Conservation (phyloP, 2,888 invertebrate genomes). For the Alloplasta piceator region DNA sequence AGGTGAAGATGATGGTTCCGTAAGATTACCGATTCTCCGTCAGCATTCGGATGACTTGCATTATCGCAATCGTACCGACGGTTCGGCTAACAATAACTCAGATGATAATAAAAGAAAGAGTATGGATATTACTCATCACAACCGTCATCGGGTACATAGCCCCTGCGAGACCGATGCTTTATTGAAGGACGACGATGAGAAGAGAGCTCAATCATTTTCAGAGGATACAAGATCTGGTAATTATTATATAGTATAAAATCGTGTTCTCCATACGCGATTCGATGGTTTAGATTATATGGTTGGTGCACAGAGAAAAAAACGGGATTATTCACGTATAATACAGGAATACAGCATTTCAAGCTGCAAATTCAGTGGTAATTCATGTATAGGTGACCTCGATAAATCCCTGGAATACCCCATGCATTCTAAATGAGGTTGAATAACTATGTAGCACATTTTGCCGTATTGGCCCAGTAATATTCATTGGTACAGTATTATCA, state of each 20-base stretch:
- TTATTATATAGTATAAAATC: neutral
- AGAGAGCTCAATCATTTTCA: slow-evolving; percentile 79
- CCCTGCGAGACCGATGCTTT: slow-evolving; percentile 89
- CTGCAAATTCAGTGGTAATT: too few relatives aligned
- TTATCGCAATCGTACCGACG: slow-evolving; percentile 85
- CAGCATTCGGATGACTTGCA: slow-evolving; percentile 84
- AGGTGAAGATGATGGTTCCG: slow-evolving; percentile 91
- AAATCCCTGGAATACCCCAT: too few relatives aligned
- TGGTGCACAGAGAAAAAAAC: too few relatives aligned
- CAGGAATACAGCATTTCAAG: too few relatives aligned
- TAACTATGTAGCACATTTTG: too few relatives aligned
- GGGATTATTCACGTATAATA: too few relatives aligned
- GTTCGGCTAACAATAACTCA: slow-evolving; percentile 87
- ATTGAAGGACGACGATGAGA: slow-evolving; percentile 87
- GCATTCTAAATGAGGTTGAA: too few relatives aligned
- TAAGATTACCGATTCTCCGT: slow-evolving; percentile 88
- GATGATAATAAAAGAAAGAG: slow-evolving; percentile 82
- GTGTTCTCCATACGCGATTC: too few relatives aligned
- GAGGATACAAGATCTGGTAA: slow-evolving; percentile 64
- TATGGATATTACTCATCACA: slow-evolving; percentile 60
- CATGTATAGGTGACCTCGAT: too few relatives aligned
- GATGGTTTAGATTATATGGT: too few relatives aligned
- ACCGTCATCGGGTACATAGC: slow-evolving; percentile 68
- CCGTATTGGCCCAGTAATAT: too few relatives aligned
- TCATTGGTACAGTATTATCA: too few relatives aligned